Conservation (phyloP, 2,797 vertebrate genomes). For the Phrynocephalus forsythii region DNA sequence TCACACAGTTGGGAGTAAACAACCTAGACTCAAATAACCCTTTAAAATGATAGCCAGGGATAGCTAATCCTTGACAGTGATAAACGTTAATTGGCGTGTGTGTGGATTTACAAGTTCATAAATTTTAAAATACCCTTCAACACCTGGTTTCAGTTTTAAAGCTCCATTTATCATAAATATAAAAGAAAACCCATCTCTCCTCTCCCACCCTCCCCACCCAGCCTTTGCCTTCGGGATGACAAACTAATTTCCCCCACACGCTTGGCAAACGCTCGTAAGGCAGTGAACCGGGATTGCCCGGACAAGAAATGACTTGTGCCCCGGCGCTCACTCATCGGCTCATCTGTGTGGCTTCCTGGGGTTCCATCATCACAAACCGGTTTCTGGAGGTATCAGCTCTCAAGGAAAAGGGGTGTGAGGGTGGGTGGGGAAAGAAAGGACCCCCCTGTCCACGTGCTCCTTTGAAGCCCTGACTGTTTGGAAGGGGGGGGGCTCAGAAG, state of each 20-base stretch:
- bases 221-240: background rate
- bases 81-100: constrained; percentile 66
- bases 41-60: constrained; percentile 48
- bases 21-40: constrained; percentile 51
- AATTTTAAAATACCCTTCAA: constrained; percentile 62
- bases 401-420: background rate
- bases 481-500: constrained; percentile 40
- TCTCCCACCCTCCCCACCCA: background rate
- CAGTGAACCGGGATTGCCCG: constrained; percentile 23
- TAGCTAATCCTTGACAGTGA: constrained; percentile 49
- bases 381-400: constrained; percentile 52
- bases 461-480: constrained; percentile 54
- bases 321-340: constrained; percentile 15
- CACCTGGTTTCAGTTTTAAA: constrained; percentile 62
- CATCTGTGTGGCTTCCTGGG: constrained; percentile 34
- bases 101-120: constrained; percentile 68
- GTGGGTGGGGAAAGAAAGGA: background rate
- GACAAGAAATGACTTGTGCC: constrained; percentile 45
- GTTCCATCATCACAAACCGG: constrained; percentile 38
- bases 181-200: constrained; percentile 50
- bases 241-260: constrained; percentile 16
- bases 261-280: constrained; percentile 59
- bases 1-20: constrained; percentile 56
- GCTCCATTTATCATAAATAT: constrained; percentile 59
- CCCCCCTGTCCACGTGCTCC: constrained; percentile 51